phyloP scores from a whole-genome alignment of 1,140 invertebrate genomes.

The Drosophila ogumai region DNA sequence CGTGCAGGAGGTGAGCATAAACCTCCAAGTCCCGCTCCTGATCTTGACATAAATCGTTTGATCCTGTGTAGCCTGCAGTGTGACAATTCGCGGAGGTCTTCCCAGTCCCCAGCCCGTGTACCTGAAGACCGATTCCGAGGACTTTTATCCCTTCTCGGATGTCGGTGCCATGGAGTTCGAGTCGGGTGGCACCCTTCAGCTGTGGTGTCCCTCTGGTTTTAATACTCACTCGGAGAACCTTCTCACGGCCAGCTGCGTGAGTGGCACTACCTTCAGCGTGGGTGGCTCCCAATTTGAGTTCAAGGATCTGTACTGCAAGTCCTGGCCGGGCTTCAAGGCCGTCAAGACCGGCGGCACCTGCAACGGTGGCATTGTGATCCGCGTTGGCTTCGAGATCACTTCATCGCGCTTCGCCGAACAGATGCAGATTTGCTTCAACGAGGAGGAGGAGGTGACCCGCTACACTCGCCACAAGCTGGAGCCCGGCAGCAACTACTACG shows the following conservation, averaged over 20 bases:
- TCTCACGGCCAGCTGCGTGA: constrained; percentile 70
- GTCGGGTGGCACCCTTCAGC: constrained; percentile 55
- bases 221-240: constrained; percentile 48
- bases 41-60: not conserved
- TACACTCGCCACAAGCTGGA: constrained; percentile 83
- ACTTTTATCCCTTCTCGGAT: constrained; percentile 70
- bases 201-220: constrained; percentile 74
- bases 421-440: constrained; percentile 85
- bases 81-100: constrained; percentile 73
- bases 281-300: constrained; percentile 62
- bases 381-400: constrained; percentile 75
- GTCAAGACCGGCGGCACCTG: constrained; percentile 75
- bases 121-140: constrained; percentile 66
- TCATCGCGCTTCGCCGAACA: constrained; percentile 77
- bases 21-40: not conserved
- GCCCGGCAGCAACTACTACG: constrained; percentile 74
- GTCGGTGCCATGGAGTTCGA: constrained; percentile 70
- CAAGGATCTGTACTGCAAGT: constrained; percentile 77
- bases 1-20: constrained; percentile 52
- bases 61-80: constrained; percentile 56
- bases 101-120: constrained; percentile 74
- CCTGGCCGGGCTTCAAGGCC: constrained; percentile 75
- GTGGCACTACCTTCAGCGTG: constrained; percentile 72
- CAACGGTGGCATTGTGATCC: constrained; percentile 71
- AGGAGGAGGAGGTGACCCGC: constrained; percentile 80